Evolutionary conservation across 2,888 invertebrate genomes (phyloP).

Genomic region (Ectemnius lituratus): DNA sequence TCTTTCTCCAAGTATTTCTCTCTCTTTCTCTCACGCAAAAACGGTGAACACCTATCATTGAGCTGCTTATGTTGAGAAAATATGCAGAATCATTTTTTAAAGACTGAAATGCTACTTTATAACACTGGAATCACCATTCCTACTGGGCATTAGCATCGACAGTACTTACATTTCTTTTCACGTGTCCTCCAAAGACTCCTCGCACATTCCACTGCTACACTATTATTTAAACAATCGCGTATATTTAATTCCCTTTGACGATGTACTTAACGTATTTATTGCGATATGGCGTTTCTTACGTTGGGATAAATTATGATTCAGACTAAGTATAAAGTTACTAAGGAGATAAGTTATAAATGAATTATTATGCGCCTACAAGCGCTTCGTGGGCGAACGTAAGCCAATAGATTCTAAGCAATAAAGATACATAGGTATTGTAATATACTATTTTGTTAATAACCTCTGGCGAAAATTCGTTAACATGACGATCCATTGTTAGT

Average conservation of each 20-base stretch:
- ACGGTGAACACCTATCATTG: not conserved
- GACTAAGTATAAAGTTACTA: conserved; percentile 50
- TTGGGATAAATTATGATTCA: conserved; percentile 49
- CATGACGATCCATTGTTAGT: conserved; percentile 66
- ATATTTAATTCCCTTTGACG: conserved; percentile 31
- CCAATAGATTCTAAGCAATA: conserved; percentile 76
- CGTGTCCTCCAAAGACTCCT: conserved; percentile 36
- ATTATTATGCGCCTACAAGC: conserved; percentile 57
- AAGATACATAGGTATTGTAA: conserved; percentile 73
- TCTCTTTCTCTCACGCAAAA: not conserved
- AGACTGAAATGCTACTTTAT: conserved; percentile 66
- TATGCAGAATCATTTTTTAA: conserved; percentile 54
- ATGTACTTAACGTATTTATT: conserved; percentile 47
- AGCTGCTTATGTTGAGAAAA: conserved; percentile 31
- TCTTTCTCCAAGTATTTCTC: conserved; percentile 2
- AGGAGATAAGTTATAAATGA: conserved; percentile 54
- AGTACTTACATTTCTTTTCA: conserved; percentile 11
- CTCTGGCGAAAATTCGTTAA: conserved; percentile 72
- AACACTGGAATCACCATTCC: conserved; percentile 38
- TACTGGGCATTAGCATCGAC: conserved; percentile 42
- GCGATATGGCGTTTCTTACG: conserved; percentile 36
- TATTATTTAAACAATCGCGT: conserved; percentile 2
- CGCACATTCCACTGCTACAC: conserved; percentile 43
- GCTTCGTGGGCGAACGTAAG: conserved; percentile 67
- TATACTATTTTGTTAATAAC: conserved; percentile 77